phyloP scores from a whole-genome alignment of 2,113 vertebrate species.

The Protobothrops flavoviridis region DNA sequence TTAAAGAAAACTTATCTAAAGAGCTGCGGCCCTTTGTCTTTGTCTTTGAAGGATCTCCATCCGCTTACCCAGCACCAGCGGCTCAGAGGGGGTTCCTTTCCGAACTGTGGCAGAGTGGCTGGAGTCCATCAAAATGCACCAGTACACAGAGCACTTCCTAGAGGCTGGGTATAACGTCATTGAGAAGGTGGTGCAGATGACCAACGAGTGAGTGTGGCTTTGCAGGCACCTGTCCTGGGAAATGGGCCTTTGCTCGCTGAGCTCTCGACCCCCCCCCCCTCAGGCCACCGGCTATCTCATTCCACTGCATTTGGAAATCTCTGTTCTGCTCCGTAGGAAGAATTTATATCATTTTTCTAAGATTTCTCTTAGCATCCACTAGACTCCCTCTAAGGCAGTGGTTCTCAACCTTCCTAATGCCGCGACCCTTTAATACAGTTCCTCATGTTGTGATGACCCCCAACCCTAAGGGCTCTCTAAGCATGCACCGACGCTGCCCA shows the following conservation, averaged over 20 bases:
- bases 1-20: not conserved
- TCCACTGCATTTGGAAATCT: not conserved
- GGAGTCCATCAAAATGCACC: constrained; percentile 96
- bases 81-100: constrained; percentile 88
- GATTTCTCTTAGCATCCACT: not conserved
- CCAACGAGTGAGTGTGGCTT: constrained; percentile 82
- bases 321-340: not conserved
- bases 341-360: too few relatives aligned
- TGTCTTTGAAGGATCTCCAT: constrained; percentile 82
- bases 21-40: not conserved
- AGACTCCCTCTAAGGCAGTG: too few relatives aligned
- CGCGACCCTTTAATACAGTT: too few relatives aligned
- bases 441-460: too few relatives aligned
- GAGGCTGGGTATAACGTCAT: constrained; percentile 84
- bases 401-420: too few relatives aligned
- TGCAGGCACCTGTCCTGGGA: too few relatives aligned
- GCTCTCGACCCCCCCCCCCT: not conserved
- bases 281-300: not conserved
- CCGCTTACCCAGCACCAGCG: constrained; percentile 92
- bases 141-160: constrained; percentile 91
- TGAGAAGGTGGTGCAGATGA: constrained; percentile 95
- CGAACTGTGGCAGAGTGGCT: constrained; percentile 91
- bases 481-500: too few relatives aligned
- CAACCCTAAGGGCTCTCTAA: too few relatives aligned
- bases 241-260: not conserved